These are phyloP conservation scores for Apotomis betuletana DNA, from an alignment of 2,888 invertebrate species.

Conservation along the genomic window DNA sequence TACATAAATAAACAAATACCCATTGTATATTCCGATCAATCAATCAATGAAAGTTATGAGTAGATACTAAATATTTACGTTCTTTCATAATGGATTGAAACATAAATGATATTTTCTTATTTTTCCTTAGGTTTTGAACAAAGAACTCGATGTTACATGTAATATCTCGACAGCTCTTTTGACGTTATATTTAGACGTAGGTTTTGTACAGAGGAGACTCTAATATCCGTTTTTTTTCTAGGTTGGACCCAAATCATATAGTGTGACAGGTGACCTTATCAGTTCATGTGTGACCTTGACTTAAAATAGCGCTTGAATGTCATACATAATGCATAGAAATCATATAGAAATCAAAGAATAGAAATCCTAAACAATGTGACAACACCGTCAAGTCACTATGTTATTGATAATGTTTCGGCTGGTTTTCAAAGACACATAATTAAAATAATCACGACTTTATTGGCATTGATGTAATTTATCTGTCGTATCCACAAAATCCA, in stretches of 20 bases:
- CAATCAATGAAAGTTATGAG: too few species aligned
- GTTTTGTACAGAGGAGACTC: neutral
- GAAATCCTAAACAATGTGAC: too few species aligned
- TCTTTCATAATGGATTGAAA: too few species aligned
- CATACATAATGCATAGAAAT: neutral
- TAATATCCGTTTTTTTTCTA: slow-evolving; percentile 23
- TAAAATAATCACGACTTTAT: too few species aligned
- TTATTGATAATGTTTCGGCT: too few species aligned
- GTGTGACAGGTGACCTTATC: slow-evolving; percentile 20
- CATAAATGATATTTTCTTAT: neutral
- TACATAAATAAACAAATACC: too few species aligned
- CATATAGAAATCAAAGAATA: neutral
- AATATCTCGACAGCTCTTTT: neutral
- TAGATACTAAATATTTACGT: too few species aligned
- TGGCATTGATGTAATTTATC: too few species aligned
- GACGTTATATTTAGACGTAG: neutral
- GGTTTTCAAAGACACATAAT: too few species aligned
- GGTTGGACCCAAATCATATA: slow-evolving; percentile 24
- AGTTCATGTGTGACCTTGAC: slow-evolving; percentile 1
- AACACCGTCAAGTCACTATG: too few species aligned
- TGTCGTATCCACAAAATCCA: too few species aligned
- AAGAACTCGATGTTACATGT: neutral
- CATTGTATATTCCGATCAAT: too few species aligned
- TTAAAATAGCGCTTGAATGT: neutral
- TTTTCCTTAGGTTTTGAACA: neutral